Conservation (phyloP, 2,113 vertebrate genomes). For the Ceyx margarethae region DNA sequence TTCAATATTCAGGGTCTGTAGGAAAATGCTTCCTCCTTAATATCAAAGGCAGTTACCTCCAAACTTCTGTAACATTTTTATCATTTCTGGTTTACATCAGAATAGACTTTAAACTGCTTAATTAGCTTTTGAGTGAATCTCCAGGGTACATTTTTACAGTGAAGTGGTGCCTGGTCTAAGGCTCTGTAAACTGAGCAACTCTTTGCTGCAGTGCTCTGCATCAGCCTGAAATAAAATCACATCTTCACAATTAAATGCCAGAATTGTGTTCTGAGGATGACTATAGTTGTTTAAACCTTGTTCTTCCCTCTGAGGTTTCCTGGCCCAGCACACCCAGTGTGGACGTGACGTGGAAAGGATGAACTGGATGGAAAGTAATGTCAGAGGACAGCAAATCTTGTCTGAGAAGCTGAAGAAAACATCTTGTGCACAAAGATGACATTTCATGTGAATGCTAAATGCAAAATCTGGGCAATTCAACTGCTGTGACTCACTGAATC, state of each 20-base stretch:
- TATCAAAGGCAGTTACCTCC: background rate
- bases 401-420: background rate
- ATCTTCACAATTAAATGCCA: background rate
- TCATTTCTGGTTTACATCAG: background rate
- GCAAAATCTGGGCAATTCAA: background rate
- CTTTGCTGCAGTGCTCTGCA: background rate
- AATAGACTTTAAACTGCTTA: background rate
- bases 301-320: background rate
- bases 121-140: background rate
- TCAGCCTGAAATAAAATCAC: background rate
- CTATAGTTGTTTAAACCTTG: background rate
- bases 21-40: background rate
- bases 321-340: background rate
- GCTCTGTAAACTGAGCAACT: background rate
- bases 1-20: background rate
- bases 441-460: background rate
- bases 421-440: background rate
- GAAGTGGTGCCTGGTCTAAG: background rate
- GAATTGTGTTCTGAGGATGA: background rate
- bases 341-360: background rate
- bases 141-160: background rate
- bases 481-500: conserved; percentile 44
- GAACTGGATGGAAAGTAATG: background rate
- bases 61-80: background rate
- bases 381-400: background rate